phyloP scores from a whole-genome alignment of 2,888 invertebrate species.

The Andrena chrysosceles region DNA sequence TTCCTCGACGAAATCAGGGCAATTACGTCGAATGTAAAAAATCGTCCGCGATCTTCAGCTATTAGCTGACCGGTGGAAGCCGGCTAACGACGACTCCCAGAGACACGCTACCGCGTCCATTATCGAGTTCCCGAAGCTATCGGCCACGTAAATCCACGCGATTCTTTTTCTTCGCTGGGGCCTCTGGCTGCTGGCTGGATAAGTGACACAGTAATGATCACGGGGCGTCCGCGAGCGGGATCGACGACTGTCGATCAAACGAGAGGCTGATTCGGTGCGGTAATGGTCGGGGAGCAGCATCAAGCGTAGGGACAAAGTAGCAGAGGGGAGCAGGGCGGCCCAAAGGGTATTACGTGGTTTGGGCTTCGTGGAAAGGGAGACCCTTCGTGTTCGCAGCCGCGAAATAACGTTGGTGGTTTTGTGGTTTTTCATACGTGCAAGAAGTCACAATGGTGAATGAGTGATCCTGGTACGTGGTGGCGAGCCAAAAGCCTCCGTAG shows the following conservation, averaged over 20 bases:
- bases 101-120: conserved; percentile 10
- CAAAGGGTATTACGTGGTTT: conserved; percentile 65
- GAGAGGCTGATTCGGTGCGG: conserved; percentile 51
- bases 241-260: conserved; percentile 62
- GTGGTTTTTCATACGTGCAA: conserved; percentile 79
- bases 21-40: not conserved
- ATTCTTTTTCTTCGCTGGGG: not conserved
- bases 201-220: conserved; percentile 42
- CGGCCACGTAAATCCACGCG: conserved; percentile 9
- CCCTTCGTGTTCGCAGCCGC: conserved; percentile 75
- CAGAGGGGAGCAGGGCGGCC: conserved; percentile 20
- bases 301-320: conserved; percentile 34
- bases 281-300: conserved; percentile 32
- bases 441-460: conserved; percentile 74
- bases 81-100: not conserved
- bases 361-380: conserved; percentile 63
- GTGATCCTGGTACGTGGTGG: conserved; percentile 64
- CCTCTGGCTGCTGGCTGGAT: not conserved
- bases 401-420: conserved; percentile 76
- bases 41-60: not conserved
- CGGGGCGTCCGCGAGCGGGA: not conserved
- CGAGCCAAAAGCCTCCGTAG: conserved; percentile 45
- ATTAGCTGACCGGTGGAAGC: not conserved
- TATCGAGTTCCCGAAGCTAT: conserved; percentile 24
- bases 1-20: not conserved